These are phyloP conservation scores for Pygathrix nemaeus DNA, from an alignment of 2,113 vertebrate genomes.

Conservation along the genomic window DNA sequence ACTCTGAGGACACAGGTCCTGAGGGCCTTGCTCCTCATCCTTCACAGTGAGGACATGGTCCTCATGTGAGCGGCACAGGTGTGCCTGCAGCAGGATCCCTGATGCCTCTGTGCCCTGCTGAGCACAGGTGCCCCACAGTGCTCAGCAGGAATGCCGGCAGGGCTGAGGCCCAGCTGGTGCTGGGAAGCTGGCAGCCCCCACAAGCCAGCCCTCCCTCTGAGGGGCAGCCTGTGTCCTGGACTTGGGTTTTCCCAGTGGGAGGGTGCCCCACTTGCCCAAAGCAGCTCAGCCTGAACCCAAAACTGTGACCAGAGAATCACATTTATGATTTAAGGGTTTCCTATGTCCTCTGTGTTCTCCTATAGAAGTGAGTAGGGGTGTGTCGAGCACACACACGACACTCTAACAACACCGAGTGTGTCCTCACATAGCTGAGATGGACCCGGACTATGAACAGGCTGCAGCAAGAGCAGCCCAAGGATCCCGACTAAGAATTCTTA, in stretches of 20 bases:
- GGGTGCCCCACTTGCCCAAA: neutral
- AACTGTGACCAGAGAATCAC: neutral
- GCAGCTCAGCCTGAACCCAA: slow-evolving; percentile 9
- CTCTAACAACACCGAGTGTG: slow-evolving; percentile 2
- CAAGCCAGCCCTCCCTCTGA: neutral
- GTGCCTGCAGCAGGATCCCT: neutral
- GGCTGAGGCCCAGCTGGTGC: neutral
- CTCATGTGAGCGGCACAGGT: neutral
- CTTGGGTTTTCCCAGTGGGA: neutral
- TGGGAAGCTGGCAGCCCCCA: neutral
- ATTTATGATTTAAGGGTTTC: slow-evolving; percentile 30
- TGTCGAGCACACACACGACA: neutral
- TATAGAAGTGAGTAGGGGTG: neutral
- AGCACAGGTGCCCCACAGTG: neutral
- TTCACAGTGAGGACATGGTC: neutral
- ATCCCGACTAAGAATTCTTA: too few species aligned
- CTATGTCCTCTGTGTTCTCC: neutral
- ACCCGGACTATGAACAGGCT: neutral
- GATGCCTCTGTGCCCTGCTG: neutral
- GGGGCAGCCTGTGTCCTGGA: neutral
- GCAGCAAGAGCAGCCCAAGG: neutral
- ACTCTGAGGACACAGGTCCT: neutral
- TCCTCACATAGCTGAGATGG: neutral
- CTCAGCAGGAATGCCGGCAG: neutral
- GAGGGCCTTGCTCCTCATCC: neutral